Percentiles rank a stretch among this genome's conserved stretches.
Conservation (phyloP, 2,888 invertebrate species). For the Mylabris sibirica region DNA sequence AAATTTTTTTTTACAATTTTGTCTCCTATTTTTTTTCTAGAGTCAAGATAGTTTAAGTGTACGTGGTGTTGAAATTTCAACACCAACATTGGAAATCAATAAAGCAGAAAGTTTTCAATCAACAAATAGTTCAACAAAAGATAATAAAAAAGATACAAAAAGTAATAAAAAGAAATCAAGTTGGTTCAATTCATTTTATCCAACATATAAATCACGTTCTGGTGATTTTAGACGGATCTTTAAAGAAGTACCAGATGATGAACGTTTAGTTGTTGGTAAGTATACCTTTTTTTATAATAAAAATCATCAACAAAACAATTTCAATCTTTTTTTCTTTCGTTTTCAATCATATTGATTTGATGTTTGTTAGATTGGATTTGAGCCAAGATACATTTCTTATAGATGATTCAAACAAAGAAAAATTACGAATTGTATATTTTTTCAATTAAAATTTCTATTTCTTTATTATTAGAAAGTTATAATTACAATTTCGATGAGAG, state of each 20-base stretch:
- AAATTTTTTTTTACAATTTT: background rate
- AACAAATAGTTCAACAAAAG: conserved; percentile 42
- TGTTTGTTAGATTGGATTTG: background rate
- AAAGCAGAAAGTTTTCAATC: conserved; percentile 44
- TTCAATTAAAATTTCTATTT: too few species aligned
- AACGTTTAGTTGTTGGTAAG: conserved; percentile 91
- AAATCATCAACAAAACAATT: too few species aligned
- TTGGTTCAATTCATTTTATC: conserved; percentile 86
- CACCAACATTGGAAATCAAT: conserved; percentile 39
- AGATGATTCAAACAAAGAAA: background rate
- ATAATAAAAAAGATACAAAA: conserved; percentile 54
- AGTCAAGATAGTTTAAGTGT: conserved; percentile 47
- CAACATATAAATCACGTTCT: conserved; percentile 92
- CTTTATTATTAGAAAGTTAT: background rate
- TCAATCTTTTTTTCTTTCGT: too few species aligned
- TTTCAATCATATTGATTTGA: conserved; percentile 10
- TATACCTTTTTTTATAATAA: conserved; percentile 35
- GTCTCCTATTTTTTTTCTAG: conserved; percentile 35
- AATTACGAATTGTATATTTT: too few species aligned
- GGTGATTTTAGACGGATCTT: conserved; percentile 93
- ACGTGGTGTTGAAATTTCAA: conserved; percentile 1
- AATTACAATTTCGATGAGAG: background rate
- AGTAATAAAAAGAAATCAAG: conserved; percentile 79
- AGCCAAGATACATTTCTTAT: background rate
- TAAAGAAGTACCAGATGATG: conserved; percentile 89